Evolutionary conservation across 1,140 invertebrate genomes (phyloP).

Genomic region (Drosophila pandora): DNA sequence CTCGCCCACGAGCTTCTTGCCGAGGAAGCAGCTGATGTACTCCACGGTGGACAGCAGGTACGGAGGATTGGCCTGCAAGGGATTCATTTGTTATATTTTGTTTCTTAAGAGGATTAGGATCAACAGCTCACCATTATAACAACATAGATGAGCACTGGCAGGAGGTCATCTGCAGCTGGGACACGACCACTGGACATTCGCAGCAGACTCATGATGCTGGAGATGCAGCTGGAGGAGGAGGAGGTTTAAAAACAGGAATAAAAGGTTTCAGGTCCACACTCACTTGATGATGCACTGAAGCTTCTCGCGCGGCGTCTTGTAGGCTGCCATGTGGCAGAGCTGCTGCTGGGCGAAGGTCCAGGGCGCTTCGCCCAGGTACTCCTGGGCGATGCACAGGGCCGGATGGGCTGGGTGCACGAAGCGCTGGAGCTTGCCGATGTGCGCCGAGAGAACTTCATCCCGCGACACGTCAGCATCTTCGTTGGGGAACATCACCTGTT

Average conservation of each 20-base stretch:
- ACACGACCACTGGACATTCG: conserved; percentile 91
- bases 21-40: conserved; percentile 97
- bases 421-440: conserved; percentile 93
- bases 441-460: conserved; percentile 95
- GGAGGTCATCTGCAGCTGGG: conserved; percentile 98
- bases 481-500: conserved; percentile 97
- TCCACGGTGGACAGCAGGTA: conserved; percentile 98
- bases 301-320: conserved; percentile 97
- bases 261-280: conserved; percentile 1
- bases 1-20: conserved; percentile 92
- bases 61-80: conserved; percentile 93
- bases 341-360: conserved; percentile 98
- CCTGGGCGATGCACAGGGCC: conserved; percentile 92
- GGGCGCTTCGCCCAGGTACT: conserved; percentile 95
- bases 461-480: conserved; percentile 96
- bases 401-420: conserved; percentile 93
- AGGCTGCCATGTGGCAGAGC: conserved; percentile 95
- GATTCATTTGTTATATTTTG: neutral
- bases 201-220: conserved; percentile 96
- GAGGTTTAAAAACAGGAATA: neutral
- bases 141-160: conserved; percentile 98
- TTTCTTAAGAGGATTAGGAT: neutral
- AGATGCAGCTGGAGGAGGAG: conserved; percentile 90
- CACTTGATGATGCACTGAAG: conserved; percentile 87
- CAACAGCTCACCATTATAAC: conserved; percentile 92